Conservation (phyloP, 2,797 vertebrate genomes). For the Capromys pilorides region DNA sequence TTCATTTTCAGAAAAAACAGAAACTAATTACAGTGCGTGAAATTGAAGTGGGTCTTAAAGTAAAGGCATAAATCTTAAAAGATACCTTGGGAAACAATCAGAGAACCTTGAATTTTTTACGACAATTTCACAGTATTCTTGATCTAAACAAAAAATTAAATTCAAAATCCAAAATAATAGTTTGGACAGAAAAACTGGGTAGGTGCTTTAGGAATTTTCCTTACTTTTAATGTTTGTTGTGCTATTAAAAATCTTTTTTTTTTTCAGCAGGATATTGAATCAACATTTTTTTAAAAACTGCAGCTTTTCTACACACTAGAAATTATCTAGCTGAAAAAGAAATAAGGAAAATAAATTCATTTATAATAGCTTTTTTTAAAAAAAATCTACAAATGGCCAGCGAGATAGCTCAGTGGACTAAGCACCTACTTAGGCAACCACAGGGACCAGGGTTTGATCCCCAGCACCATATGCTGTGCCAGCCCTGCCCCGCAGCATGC, state of each 20-base stretch:
- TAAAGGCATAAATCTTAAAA: background rate
- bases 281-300: background rate
- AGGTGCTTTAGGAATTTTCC: background rate
- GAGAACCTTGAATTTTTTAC: background rate
- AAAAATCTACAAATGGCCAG: background rate
- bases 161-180: background rate
- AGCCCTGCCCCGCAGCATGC: no score
- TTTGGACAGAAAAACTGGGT: background rate
- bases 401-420: no score
- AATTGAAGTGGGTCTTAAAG: background rate
- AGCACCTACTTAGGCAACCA: no score
- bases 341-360: background rate
- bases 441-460: no score
- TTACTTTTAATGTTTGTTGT: background rate
- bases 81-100: background rate
- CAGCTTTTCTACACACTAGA: background rate
- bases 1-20: background rate
- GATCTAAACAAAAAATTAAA: background rate
- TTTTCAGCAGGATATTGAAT: background rate
- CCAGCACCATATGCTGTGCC: no score
- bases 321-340: background rate
- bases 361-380: background rate
- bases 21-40: background rate
- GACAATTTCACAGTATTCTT: background rate
- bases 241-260: background rate